These are phyloP conservation scores for Hemibagrus guttatus DNA, from an alignment of 2,797 vertebrate genomes.

Conservation along the genomic window DNA sequence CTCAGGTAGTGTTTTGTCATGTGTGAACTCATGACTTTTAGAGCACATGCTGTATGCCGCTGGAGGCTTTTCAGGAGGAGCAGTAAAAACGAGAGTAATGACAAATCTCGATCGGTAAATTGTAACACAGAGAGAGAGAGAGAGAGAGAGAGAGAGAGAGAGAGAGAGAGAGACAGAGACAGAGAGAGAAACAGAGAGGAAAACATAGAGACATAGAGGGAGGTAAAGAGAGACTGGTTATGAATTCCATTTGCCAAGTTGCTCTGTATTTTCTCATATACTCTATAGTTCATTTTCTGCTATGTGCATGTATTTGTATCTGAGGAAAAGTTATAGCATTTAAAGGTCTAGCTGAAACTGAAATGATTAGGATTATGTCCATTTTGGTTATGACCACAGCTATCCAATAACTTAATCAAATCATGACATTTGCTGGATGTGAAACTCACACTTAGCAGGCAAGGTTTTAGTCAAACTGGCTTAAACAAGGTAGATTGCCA, in stretches of 20 bases:
- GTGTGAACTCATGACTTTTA: not conserved
- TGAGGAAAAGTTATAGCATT: not conserved
- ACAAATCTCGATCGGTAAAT: slow-evolving; percentile 24
- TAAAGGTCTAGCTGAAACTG: not conserved
- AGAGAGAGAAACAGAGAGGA: not conserved
- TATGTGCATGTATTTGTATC: not conserved
- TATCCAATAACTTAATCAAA: no score
- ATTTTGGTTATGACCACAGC: no score
- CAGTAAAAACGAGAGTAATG: not conserved
- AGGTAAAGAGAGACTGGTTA: not conserved
- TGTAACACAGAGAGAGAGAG: not conserved
- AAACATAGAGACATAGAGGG: not conserved
- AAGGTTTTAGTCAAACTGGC: no score
- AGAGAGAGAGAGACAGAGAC: not conserved
- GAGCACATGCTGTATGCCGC: slow-evolving; percentile 9
- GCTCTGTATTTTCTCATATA: no score
- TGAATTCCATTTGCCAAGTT: slow-evolving; percentile 8
- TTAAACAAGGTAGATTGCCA: no score
- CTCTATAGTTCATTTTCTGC: not conserved
- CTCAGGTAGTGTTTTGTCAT: slow-evolving; percentile 11
- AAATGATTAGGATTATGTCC: not conserved
- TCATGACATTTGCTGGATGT: no score
- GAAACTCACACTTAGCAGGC: no score
- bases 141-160: not conserved
- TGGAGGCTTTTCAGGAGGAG: not conserved